Evolutionary conservation across 2,113 vertebrate genomes (phyloP), one percentile per base, ranked within the genome.

Genomic region (Colius striatus): DNA sequence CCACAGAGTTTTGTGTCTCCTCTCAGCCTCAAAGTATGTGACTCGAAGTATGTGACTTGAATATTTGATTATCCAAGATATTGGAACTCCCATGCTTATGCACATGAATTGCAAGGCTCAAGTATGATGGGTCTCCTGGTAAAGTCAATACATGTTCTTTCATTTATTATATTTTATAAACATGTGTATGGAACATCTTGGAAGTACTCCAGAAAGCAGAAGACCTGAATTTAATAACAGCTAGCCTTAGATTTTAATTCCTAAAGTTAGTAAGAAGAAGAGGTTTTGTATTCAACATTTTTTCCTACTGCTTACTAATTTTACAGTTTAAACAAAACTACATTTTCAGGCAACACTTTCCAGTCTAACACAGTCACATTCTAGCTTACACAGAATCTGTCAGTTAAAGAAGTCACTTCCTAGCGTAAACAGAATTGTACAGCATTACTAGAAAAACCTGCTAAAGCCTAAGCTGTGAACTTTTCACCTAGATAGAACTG

Each of bases 111-210:
- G 8, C 30, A 41, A 87, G n/a, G 45, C 19, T 75, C 43, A 32
- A 79, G 18, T 1, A 1, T 11, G 51, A 27, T 7, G 11, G 38
- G 6, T 11, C 20, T 6, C 5, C 26, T 41, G 26, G 38, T 2
- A 85, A 91, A 84, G 34, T 55, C 62, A 71, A 18, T 2, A 30
- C 2, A 12, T 34, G 7, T 36, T n/a, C 7, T 55, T 70, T 38
- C 32, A 41, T 76, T 84, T 57, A 81, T 9, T 74, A 34, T 29
- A 70, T 47, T 86, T 71, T 67, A 57, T n/a, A 51, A 87, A 71
- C 6, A 25, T 5, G 15, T 13, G 13, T 14, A 16, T 0, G 4
- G 45, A 12, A 14, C 19, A 29, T 12, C 57, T 67, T 10, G 14
- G 16, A 87, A 60, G 22, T 7, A 81, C 0, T 71, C 36, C 51